A percentile compares a stretch with the other conserved stretches of the same genome.
These are phyloP conservation scores for Lepidostoma basale DNA, from an alignment of 1,140 invertebrate genomes.

Conservation along the genomic window DNA sequence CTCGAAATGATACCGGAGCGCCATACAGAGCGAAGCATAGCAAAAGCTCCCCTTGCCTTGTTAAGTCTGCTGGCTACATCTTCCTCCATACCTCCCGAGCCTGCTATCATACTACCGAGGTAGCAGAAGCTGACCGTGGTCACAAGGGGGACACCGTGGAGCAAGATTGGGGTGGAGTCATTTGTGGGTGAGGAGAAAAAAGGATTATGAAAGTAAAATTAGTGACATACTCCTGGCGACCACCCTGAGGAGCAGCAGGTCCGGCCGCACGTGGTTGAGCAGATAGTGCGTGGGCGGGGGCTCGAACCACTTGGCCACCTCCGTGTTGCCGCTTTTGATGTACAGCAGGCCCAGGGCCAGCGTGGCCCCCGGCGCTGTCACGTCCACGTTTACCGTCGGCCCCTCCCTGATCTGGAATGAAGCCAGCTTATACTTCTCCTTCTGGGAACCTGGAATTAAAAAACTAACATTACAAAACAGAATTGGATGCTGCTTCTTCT, in stretches of 20 bases:
- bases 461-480: too few species aligned
- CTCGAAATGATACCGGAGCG: too few species aligned
- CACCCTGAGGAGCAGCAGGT: slow-evolving; percentile 86
- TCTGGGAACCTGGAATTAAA: slow-evolving; percentile 67
- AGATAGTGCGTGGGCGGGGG: slow-evolving; percentile 89
- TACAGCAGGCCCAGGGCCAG: slow-evolving; percentile 93
- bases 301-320: slow-evolving; percentile 92
- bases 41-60: too few species aligned
- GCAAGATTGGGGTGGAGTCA: too few species aligned
- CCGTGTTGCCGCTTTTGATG: slow-evolving; percentile 82
- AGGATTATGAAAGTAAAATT: too few species aligned
- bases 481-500: too few species aligned
- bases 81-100: too few species aligned
- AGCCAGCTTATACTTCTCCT: slow-evolving; percentile 85
- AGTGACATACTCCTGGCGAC: slow-evolving; percentile 68
- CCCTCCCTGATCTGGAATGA: slow-evolving; percentile 88
- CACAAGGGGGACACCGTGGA: too few species aligned
- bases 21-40: too few species aligned
- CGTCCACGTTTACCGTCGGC: slow-evolving; percentile 89
- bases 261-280: slow-evolving; percentile 91
- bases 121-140: too few species aligned
- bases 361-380: slow-evolving; percentile 94
- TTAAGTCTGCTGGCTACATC: too few species aligned
- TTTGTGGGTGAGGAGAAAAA: not conserved
- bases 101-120: too few species aligned